phyloP scores from a whole-genome alignment of 2,888 invertebrate species.

The Drosophila tripunctata region DNA sequence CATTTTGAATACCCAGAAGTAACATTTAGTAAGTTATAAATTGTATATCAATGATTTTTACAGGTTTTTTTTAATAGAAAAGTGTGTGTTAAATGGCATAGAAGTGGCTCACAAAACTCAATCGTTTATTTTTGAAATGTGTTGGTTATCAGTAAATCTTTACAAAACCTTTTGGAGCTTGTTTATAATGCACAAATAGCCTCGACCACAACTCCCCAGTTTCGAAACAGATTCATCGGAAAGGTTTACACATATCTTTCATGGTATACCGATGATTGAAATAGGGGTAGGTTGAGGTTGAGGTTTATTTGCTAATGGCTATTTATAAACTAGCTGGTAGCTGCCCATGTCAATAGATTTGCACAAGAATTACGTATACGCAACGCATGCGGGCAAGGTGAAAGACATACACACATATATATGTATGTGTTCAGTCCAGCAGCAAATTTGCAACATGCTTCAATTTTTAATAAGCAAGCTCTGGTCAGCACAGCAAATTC shows the following conservation, averaged over 20 bases:
- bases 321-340: constrained; percentile 48
- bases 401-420: too few species aligned
- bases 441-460: constrained; percentile 56
- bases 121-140: not conserved
- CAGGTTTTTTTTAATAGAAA: too few species aligned
- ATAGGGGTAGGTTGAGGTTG: not conserved
- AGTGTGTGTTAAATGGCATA: too few species aligned
- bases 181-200: constrained; percentile 37
- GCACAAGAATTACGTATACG: constrained; percentile 52
- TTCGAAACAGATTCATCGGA: too few species aligned
- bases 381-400: constrained; percentile 17
- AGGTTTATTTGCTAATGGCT: constrained; percentile 21
- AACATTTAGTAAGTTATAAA: too few species aligned
- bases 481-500: constrained; percentile 2
- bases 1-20: constrained; percentile 16
- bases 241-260: not conserved
- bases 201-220: constrained; percentile 36
- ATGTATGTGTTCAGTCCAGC: constrained; percentile 14
- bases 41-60: too few species aligned
- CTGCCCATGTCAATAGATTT: constrained; percentile 51
- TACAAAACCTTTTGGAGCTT: not conserved
- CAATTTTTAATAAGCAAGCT: constrained; percentile 52
- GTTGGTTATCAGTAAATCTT: not conserved
- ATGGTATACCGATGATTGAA: not conserved
- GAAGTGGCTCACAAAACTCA: not conserved